A percentile compares a stretch with the other conserved stretches of the same genome.
Evolutionary conservation across 2,113 vertebrate species (phyloP).

Genomic region (Puffinus mauretanicus): DNA sequence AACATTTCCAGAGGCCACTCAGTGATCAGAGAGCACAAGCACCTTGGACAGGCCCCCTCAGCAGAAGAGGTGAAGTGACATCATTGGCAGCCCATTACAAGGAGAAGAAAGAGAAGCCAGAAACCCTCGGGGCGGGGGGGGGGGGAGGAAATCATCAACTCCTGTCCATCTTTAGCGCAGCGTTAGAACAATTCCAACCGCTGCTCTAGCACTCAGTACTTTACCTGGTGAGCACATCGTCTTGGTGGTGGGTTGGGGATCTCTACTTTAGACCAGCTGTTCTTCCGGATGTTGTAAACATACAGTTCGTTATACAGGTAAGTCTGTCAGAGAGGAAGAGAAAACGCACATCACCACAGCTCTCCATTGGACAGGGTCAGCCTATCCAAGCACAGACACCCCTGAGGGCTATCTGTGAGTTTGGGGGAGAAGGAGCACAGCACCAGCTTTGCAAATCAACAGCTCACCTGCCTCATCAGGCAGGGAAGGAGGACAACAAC

Average conservation of each 20-base stretch:
- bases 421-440: background rate
- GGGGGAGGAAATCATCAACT: background rate
- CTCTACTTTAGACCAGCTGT: conserved; percentile 87
- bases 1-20: background rate
- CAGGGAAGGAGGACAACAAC: background rate
- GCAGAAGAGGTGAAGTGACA: background rate
- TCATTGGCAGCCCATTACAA: background rate
- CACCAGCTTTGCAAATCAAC: background rate
- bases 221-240: conserved; percentile 94
- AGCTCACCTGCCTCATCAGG: background rate
- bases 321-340: conserved; percentile 73
- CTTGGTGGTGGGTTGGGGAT: conserved; percentile 89
- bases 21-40: background rate
- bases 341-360: background rate
- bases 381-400: background rate
- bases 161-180: accelerated
- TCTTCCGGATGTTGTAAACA: conserved; percentile 90
- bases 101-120: background rate
- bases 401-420: background rate
- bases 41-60: background rate
- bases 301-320: conserved; percentile 91
- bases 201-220: background rate
- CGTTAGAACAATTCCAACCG: background rate
- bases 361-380: background rate
- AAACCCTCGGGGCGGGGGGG: background rate